Evolutionary conservation across 2,888 invertebrate genomes (phyloP), one percentile per base, ranked within the genome.

Genomic region (Ennomos erosarius): DNA sequence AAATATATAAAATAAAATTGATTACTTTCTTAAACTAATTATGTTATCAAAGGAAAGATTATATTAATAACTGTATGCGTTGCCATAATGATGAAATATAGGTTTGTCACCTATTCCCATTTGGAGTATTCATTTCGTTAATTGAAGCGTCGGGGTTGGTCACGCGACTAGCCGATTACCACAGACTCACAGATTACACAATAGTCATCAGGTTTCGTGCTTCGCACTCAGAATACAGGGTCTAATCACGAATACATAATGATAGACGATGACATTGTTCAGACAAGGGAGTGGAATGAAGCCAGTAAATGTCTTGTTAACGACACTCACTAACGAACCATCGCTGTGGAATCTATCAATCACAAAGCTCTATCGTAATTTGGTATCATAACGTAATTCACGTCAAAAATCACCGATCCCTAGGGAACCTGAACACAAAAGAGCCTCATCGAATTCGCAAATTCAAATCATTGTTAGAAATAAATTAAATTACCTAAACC

Each of bases 241-340:
- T 74, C 73, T 81, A 76, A 84, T 82, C 85, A 85, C 84, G 82
- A 85, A 83, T 77, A 77, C 74, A 69, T 72, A 84, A 84, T 84
- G 79, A 84, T 77, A 73, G 46, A 54, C 54, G 59, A 55, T 42
- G 40, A 43, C 78, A 81, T 76, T 69, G 64, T 69, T 44, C 43
- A 51, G 45, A 33, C 42, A 37, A 16, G 56, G 61, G 53, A 49
- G 56, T 53, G 56, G 47, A 42, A 45, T 40, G 49, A 54, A 47
- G 44, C 36, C 53, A 46, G 53, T 56, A 50, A 56, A 53, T 42
- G 45, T 46, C 49, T 36, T 35, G 34, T 45, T 46, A 53, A 61
- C 42, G 47, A 48, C 16, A 11, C 35, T 42, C 33, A 48, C 53
- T 60, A 55, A 52, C 43, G 39, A 43, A 53, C 34, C n/a, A 55